These are phyloP conservation scores for Phataginus tetradactyla DNA, from an alignment of 2,797 vertebrate genomes.

Conservation along the genomic window DNA sequence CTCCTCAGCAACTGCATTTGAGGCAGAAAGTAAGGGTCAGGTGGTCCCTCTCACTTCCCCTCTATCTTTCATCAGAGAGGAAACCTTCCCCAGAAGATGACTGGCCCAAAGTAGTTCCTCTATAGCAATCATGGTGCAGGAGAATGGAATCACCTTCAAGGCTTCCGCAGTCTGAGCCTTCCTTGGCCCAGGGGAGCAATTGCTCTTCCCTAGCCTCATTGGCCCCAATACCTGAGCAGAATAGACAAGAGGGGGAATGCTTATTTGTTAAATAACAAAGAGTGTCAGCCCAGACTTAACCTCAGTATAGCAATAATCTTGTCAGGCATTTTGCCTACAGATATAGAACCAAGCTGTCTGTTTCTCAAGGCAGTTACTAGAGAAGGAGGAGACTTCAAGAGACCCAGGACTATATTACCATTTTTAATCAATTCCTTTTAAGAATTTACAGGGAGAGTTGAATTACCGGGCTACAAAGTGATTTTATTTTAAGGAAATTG, in stretches of 20 bases:
- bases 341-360: not conserved
- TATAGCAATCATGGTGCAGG: not conserved
- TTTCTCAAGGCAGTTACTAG: not conserved
- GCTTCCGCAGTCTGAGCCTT: not conserved
- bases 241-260: not conserved
- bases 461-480: not conserved
- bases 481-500: not conserved
- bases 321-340: not conserved
- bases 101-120: not conserved
- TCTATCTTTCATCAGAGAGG: not conserved
- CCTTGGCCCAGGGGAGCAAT: too few relatives aligned
- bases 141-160: not conserved
- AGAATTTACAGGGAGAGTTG: not conserved
- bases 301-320: not conserved
- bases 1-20: not conserved
- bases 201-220: not conserved
- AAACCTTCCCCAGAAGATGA: not conserved
- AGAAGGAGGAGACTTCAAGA: not conserved
- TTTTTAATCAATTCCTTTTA: not conserved
- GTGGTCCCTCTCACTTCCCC: not conserved
- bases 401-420: not conserved
- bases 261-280: not conserved
- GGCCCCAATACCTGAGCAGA: not conserved
- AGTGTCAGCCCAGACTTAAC: not conserved
- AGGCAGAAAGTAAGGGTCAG: not conserved